These are phyloP conservation scores for Clepsis dumicolana DNA, from an alignment of 2,888 invertebrate genomes.

Conservation along the genomic window DNA sequence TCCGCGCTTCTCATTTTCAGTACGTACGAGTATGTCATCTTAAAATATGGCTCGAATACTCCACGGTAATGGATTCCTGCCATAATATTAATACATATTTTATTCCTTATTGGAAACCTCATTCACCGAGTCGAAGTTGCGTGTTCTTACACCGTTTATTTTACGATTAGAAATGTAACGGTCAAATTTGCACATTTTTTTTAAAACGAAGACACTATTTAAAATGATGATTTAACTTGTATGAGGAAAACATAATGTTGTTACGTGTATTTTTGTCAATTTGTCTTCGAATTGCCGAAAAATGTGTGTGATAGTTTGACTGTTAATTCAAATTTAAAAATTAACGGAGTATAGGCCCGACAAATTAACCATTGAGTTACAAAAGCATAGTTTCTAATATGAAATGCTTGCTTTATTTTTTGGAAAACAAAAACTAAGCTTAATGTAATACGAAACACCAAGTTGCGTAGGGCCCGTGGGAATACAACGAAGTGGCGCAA, in stretches of 20 bases:
- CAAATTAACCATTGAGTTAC: not conserved
- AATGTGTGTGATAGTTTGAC: no score
- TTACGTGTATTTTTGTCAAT: no score
- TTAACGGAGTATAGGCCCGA: no score
- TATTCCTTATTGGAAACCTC: constrained; percentile 5
- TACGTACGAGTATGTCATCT: constrained; percentile 20
- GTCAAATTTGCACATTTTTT: no score
- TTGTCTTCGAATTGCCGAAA: no score
- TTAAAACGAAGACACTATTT: no score
- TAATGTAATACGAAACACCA: constrained; percentile 20
- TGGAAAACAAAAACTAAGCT: constrained; percentile 18
- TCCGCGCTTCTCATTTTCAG: constrained; percentile 22
- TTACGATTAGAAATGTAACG: no score
- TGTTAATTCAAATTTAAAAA: no score
- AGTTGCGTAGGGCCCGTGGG: constrained; percentile 23
- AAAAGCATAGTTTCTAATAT: not conserved
- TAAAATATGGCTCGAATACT: constrained; percentile 6
- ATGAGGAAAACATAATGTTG: no score
- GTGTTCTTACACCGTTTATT: no score
- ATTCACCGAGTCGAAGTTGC: constrained; percentile 3
- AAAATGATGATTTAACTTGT: no score
- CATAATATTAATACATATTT: constrained; percentile 18
- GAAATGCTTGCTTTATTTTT: not conserved
- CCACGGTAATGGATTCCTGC: constrained; percentile 31
- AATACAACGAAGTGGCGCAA: constrained; percentile 11